Evolutionary conservation across 37 sponge, comb jelly and placozoan species (phyloP).

Genomic region (Oscarella lobularis): DNA sequence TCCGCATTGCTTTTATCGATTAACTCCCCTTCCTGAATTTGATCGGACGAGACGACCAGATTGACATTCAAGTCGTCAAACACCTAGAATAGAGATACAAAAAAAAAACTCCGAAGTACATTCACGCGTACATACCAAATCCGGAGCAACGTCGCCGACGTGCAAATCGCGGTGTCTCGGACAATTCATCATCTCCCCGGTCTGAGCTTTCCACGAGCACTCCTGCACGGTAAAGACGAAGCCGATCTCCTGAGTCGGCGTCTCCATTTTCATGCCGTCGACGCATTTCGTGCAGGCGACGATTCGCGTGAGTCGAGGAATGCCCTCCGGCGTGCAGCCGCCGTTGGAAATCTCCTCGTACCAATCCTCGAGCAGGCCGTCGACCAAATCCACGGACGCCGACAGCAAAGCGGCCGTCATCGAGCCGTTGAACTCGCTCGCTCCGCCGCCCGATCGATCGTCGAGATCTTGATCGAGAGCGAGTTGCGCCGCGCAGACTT

Average conservation of each 20-base stretch:
- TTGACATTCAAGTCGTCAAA: constrained; percentile 61
- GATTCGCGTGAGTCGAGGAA: constrained; percentile 67
- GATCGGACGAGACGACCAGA: constrained; percentile 22
- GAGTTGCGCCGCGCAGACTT: background rate
- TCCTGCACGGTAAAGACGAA: background rate
- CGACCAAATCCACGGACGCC: constrained; percentile 36
- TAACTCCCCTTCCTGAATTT: constrained; percentile 46
- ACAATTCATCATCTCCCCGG: background rate
- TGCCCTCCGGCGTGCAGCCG: constrained; percentile 14
- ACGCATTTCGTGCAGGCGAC: constrained; percentile 81
- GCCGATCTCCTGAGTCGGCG: background rate
- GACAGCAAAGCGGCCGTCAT: constrained; percentile 65
- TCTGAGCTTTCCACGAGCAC: background rate
- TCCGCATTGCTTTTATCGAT: constrained; percentile 70
- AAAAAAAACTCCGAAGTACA: background rate
- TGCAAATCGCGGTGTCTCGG: background rate
- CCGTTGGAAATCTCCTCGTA: constrained; percentile 63
- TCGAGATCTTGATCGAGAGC: background rate
- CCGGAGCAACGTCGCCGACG: background rate
- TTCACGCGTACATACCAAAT: background rate
- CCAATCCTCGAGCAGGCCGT: constrained; percentile 84
- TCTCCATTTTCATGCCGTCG: background rate
- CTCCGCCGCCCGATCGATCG: too few relatives aligned
- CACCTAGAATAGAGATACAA: constrained; percentile 32
- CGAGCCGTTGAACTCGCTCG: constrained; percentile 19